Evolutionary conservation across 2,113 vertebrate genomes (phyloP).

Genomic region (Chauna torquata): DNA sequence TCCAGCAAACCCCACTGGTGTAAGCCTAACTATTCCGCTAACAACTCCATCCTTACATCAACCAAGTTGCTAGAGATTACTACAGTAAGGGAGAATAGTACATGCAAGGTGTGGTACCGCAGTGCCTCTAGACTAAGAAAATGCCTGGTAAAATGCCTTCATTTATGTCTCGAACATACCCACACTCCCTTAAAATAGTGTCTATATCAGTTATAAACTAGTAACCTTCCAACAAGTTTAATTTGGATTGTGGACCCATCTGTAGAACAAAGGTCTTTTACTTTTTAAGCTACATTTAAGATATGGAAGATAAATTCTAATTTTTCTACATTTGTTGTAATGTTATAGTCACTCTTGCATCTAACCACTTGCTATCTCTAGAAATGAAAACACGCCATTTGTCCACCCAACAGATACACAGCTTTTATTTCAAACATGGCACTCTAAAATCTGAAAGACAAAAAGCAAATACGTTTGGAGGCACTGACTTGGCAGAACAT

Average conservation of each 20-base stretch:
- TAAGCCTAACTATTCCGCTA: neutral
- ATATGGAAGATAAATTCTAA: neutral
- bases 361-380: neutral
- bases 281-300: neutral
- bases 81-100: neutral
- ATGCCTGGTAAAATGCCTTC: neutral
- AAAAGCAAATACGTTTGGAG: neutral
- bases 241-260: neutral
- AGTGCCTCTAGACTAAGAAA: neutral
- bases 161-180: neutral
- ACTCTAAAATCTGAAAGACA: neutral
- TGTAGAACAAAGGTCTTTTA: neutral
- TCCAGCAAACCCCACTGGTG: neutral
- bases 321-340: neutral
- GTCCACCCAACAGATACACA: fast-evolving
- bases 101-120: no score
- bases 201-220: neutral
- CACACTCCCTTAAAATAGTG: neutral
- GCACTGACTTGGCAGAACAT: neutral
- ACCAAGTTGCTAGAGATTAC: neutral
- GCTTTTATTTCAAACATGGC: neutral
- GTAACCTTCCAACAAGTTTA: neutral
- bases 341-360: neutral
- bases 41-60: neutral
- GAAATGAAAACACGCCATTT: neutral